phyloP scores from a whole-genome alignment of 2,113 vertebrate genomes.

The Bufo gargarizans region DNA sequence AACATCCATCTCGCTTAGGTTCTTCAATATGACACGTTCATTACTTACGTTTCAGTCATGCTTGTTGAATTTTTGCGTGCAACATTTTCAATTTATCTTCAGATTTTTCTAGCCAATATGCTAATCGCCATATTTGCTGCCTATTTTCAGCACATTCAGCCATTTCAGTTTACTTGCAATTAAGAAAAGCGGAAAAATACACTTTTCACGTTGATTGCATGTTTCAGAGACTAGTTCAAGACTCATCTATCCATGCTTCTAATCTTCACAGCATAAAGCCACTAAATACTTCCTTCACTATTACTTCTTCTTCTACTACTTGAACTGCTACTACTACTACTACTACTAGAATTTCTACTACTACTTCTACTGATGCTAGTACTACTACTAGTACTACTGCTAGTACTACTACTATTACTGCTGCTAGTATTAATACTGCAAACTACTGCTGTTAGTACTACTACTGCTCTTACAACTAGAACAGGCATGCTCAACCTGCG shows the following conservation, averaged over 20 bases:
- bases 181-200: neutral
- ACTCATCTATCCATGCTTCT: neutral
- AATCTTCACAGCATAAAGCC: neutral
- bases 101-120: neutral
- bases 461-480: too few species aligned
- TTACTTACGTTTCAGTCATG: neutral
- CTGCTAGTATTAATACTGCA: neutral
- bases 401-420: neutral
- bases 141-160: neutral
- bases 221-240: neutral
- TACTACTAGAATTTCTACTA: neutral
- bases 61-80: neutral
- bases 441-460: too few species aligned
- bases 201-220: neutral
- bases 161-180: constrained; percentile 5
- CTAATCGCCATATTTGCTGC: neutral
- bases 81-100: neutral
- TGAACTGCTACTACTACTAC: too few species aligned
- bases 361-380: neutral
- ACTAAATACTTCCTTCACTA: neutral
- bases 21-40: neutral
- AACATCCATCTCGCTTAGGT: neutral
- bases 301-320: too few species aligned
- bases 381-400: neutral
- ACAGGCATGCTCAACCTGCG: too few species aligned